Percentiles rank a stretch among this genome's conserved stretches.
phyloP scores from a whole-genome alignment of 2,113 vertebrate genomes.

The Aptenodytes forsteri region DNA sequence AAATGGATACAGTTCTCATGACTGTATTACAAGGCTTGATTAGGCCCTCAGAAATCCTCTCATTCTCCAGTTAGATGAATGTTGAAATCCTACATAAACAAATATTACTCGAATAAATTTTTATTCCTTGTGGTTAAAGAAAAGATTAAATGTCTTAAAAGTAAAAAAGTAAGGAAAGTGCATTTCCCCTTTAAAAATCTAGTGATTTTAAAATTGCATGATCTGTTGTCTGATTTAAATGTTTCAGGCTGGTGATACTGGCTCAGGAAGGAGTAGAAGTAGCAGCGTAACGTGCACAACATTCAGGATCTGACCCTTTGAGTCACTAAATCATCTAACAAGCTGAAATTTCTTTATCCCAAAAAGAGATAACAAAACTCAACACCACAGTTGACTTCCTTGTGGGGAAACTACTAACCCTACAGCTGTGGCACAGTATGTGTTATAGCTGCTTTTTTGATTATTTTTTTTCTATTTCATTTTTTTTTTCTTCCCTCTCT shows the following conservation, averaged over 20 bases:
- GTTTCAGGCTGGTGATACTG: background rate
- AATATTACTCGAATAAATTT: background rate
- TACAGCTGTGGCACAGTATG: background rate
- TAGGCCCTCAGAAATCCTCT: background rate
- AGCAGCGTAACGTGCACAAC: background rate
- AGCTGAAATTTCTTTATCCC: background rate
- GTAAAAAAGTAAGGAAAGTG: background rate
- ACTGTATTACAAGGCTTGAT: background rate
- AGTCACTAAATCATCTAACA: constrained; percentile 6
- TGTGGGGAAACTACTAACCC: background rate
- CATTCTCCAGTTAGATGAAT: background rate
- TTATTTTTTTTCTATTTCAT: background rate
- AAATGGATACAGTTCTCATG: background rate
- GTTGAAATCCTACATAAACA: background rate
- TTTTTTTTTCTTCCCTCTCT: background rate
- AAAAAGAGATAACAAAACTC: background rate
- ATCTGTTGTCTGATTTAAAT: background rate
- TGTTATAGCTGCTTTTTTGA: background rate
- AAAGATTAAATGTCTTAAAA: background rate
- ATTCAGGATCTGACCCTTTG: background rate
- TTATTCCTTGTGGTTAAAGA: background rate
- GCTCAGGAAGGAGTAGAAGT: background rate
- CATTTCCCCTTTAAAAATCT: background rate
- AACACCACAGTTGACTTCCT: background rate
- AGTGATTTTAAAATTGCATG: background rate